Conservation (phyloP, 1,140 invertebrate species). For the Drosophila setifemur region DNA sequence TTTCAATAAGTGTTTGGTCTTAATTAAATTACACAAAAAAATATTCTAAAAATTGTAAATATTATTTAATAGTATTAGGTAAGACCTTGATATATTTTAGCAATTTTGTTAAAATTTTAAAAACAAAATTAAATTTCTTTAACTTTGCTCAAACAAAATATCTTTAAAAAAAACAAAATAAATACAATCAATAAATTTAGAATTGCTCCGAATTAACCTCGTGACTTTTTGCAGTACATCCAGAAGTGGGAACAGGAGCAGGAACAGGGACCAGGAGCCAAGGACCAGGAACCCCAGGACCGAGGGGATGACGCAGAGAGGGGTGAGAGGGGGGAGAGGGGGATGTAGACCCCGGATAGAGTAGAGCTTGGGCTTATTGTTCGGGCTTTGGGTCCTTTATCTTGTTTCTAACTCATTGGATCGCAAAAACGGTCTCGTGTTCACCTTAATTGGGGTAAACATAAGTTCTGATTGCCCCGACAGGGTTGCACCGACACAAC, state of each 20-base stretch:
- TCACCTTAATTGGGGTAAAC: conserved; percentile 81
- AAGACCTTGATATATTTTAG: no score
- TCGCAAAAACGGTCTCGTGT: conserved; percentile 81
- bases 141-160: no score
- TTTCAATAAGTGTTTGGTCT: no score
- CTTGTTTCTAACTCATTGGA: conserved; percentile 81
- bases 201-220: no score
- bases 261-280: conserved; percentile 1
- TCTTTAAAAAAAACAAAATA: background rate
- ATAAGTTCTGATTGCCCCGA: conserved; percentile 77
- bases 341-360: conserved; percentile 21
- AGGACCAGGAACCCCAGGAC: background rate
- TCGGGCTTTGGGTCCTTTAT: conserved; percentile 77
- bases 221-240: background rate
- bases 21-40: no score
- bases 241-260: background rate
- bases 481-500: conserved; percentile 35
- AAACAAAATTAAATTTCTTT: no score
- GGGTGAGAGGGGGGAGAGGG: background rate
- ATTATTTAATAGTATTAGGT: no score
- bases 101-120: no score
- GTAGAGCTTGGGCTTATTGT: conserved; percentile 65
- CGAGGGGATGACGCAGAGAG: background rate
- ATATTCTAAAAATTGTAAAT: no score
- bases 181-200: no score